These are phyloP conservation scores for Tadarida brasiliensis DNA, from an alignment of 2,797 vertebrate species.

Conservation along the genomic window DNA sequence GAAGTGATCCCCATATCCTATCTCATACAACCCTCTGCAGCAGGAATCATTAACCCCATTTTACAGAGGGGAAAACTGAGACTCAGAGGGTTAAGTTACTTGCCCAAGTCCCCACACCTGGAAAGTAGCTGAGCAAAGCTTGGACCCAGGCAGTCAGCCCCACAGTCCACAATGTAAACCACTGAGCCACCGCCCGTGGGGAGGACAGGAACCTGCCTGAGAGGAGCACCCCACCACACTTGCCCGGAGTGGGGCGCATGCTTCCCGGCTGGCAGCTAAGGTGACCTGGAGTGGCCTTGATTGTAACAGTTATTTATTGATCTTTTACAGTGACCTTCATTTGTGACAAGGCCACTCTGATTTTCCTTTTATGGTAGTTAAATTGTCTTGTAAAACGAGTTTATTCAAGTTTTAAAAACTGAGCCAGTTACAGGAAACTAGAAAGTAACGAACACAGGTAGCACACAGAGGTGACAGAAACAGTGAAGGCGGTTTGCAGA, in stretches of 20 bases:
- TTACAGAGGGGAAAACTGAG: conserved; percentile 31
- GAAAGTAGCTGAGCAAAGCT: not conserved
- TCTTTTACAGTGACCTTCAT: not conserved
- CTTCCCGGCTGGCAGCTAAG: not conserved
- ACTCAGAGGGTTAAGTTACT: not conserved
- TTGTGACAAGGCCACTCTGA: not conserved
- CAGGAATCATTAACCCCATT: not conserved
- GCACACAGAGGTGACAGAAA: not conserved
- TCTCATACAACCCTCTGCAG: not conserved
- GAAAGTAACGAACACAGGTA: not conserved
- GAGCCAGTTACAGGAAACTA: not conserved
- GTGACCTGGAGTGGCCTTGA: not conserved
- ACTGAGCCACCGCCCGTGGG: not conserved
- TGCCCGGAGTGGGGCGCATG: rapidly evolving
- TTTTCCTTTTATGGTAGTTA: not conserved
- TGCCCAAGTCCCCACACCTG: not conserved
- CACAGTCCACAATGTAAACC: not conserved
- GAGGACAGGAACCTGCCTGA: not conserved
- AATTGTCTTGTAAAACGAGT: not conserved
- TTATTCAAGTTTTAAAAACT: not conserved
- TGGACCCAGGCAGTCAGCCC: not conserved
- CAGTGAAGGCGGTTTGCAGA: not conserved
- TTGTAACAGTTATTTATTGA: not conserved
- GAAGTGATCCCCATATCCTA: not conserved
- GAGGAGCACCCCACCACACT: not conserved